A percentile compares a stretch with the other conserved stretches of the same genome.
phyloP scores from a whole-genome alignment of 2,888 invertebrate genomes.

The Drosophila kambysellisi region DNA sequence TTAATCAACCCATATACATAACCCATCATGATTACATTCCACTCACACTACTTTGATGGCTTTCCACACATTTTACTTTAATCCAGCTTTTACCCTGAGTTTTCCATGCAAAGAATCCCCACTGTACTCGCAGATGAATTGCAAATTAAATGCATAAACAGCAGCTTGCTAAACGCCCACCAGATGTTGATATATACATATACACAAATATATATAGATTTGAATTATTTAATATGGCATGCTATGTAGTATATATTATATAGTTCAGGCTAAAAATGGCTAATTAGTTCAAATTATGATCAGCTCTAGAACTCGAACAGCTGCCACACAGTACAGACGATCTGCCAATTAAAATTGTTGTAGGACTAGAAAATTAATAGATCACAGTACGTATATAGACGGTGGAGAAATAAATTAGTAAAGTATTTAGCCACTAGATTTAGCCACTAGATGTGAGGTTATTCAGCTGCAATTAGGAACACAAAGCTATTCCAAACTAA shows the following conservation, averaged over 20 bases:
- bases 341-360: conserved; percentile 62
- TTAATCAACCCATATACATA: background rate
- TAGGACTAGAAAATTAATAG: conserved; percentile 32
- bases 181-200: conserved; percentile 10
- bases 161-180: conserved; percentile 59
- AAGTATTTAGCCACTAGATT: no score
- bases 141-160: conserved; percentile 52
- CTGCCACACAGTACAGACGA: conserved; percentile 42
- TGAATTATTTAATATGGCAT: background rate
- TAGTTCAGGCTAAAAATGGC: conserved; percentile 5
- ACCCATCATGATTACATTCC: background rate
- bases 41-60: conserved; percentile 1
- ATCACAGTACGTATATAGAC: background rate
- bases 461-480: conserved; percentile 44
- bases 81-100: conserved; percentile 10
- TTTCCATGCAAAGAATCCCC: conserved; percentile 23
- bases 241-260: background rate
- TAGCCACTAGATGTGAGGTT: conserved; percentile 24
- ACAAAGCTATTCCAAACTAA: conserved; percentile 14
- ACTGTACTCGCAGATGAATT: conserved; percentile 39
- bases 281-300: conserved; percentile 53
- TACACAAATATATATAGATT: background rate
- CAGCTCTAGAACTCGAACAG: conserved; percentile 21
- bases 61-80: conserved; percentile 14
- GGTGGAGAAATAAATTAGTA: conserved; percentile 33